Base-by-base conservation (phyloP, 2,113 vertebrate species). In the Petroica traversi region DNA sequence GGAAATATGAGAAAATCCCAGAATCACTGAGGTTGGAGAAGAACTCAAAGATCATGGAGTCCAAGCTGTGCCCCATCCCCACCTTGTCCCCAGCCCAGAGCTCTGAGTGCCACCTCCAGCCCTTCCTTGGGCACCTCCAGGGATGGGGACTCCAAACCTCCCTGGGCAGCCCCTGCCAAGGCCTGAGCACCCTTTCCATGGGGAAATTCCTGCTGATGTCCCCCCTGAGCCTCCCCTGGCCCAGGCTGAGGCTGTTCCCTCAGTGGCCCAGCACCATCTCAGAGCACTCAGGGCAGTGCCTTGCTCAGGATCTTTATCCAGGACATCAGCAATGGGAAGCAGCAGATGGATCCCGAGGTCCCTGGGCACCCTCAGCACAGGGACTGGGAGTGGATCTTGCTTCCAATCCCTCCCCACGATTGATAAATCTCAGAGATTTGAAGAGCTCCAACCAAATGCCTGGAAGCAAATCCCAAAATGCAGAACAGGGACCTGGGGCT, bases 21-120 rank as follows among this genome's bases (percentile, higher is more conserved):
- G 54, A 24, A 45, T 33, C 17, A 5, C 11, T 34, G 9, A 41
- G 31, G 20, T 1, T 72, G 75, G 25, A 49, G 73, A 72, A 64
- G 18, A 3, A 4, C 8, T 49, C 26, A 14, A 5, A 41, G 41
- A 0, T 6, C 49, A 41, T 23, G 1, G 4, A 63, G 24, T 18
- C 38, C 59, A 0, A 6, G 2, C 34, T 40, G 40, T 54, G 48
- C 26, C 26, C 2, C 0, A 23, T 31, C 0, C 22, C 67, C 67
- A 57, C 67, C 66, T 11, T 41, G 25, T 49, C 41, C 23, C 41
- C 49, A 64, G 31, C 58, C 58, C 67, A 49, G 49, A 57, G 75
- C 49, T 0, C 67, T 41, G 1, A 80, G 51, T 36, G 66, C 14
- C 66, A 49, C 2, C 0, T 22, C 66, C 67, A 57, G 57, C 0